phyloP scores from a whole-genome alignment of 2,113 vertebrate species.

The Himantopus leucocephalus region DNA sequence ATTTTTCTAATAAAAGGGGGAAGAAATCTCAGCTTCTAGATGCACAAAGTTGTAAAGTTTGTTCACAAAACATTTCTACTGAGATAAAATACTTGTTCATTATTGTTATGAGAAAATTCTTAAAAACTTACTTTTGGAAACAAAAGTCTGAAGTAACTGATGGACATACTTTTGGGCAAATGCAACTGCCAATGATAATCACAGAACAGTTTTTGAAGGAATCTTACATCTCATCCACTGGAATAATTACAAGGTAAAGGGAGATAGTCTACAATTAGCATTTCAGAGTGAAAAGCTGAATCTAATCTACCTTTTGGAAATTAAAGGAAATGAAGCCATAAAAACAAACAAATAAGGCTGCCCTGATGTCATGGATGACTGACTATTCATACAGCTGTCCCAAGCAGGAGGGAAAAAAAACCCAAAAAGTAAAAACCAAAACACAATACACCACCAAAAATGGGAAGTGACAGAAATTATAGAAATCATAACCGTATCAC shows the following conservation, averaged over 20 bases:
- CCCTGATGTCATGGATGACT: neutral
- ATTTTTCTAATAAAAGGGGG: neutral
- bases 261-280: neutral
- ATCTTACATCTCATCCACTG: neutral
- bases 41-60: neutral
- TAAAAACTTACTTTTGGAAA: neutral
- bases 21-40: neutral
- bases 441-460: neutral
- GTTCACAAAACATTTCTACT: neutral
- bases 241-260: neutral
- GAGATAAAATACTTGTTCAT: neutral
- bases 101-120: neutral
- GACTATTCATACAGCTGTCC: neutral
- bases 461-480: rapidly evolving
- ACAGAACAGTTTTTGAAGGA: neutral
- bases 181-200: neutral
- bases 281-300: neutral
- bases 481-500: neutral
- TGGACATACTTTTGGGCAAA: neutral
- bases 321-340: neutral
- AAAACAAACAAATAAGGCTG: neutral
- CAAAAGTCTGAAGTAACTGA: neutral
- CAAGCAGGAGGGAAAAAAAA: rapidly evolving
- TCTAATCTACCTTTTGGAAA: neutral
- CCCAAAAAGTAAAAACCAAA: neutral